phyloP scores from a whole-genome alignment of 2,113 vertebrate species.

The Piliocolobus tephrosceles region DNA sequence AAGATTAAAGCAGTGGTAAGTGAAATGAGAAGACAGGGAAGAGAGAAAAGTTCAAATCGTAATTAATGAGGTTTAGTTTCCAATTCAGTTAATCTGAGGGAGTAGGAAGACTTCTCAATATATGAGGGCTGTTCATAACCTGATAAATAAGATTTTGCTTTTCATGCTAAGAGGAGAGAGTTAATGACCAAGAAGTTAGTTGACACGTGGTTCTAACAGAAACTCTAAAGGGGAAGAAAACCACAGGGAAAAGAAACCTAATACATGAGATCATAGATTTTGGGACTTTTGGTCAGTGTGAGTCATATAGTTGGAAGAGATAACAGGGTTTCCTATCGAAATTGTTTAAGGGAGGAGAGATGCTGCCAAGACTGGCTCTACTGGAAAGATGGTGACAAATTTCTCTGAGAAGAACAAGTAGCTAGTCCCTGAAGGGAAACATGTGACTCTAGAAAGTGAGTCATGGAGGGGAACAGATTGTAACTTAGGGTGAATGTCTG shows the following conservation, averaged over 20 bases:
- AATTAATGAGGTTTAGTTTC: neutral
- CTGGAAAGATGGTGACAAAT: neutral
- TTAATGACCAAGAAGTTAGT: neutral
- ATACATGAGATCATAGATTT: neutral
- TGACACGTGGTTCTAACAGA: neutral
- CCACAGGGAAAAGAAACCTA: neutral
- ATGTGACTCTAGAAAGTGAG: neutral
- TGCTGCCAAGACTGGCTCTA: neutral
- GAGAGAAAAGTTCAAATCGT: constrained; percentile 7
- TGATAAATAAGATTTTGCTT: neutral
- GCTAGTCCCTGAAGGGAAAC: neutral
- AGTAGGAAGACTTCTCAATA: neutral
- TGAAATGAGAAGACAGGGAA: neutral
- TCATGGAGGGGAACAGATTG: accelerated
- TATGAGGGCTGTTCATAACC: neutral
- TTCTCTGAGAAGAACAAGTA: neutral
- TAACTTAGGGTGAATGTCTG: neutral
- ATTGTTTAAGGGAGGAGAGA: neutral
- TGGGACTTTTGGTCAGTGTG: neutral
- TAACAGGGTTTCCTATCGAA: constrained; percentile 10
- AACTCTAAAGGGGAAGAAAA: neutral
- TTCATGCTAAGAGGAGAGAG: neutral
- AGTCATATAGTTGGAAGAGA: constrained; percentile 9
- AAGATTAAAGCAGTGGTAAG: neutral
- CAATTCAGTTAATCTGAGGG: neutral